Conservation (phyloP, 2,888 invertebrate species). For the Axea sp. region DNA sequence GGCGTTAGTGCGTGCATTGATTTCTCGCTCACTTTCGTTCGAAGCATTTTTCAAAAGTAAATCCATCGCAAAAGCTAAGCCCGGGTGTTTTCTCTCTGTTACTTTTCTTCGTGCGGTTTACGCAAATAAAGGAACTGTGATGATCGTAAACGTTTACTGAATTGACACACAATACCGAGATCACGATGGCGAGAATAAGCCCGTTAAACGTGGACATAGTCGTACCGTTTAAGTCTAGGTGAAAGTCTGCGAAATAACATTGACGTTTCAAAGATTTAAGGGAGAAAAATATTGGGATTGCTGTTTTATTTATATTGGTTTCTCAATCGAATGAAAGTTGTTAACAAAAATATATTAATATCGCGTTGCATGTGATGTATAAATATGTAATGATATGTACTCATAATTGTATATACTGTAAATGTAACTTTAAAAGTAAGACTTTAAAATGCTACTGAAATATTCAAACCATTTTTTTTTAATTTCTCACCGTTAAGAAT, state of each 20-base stretch:
- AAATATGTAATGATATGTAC: no score
- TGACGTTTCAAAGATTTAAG: constrained; percentile 13
- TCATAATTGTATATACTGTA: no score
- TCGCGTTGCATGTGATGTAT: no score
- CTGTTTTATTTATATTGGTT: no score
- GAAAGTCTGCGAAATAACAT: constrained; percentile 37
- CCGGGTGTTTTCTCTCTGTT: constrained; percentile 43
- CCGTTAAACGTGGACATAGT: constrained; percentile 72
- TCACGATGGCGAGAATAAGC: constrained; percentile 70
- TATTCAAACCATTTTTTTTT: no score
- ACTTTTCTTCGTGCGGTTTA: constrained; percentile 38
- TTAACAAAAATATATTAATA: no score
- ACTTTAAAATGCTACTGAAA: no score
- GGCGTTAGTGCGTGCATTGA: constrained; percentile 78
- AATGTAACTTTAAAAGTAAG: no score
- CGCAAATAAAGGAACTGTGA: constrained; percentile 57
- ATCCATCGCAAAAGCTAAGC: constrained; percentile 64
- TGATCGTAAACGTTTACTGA: constrained; percentile 71
- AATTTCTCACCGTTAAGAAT: no score
- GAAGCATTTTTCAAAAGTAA: constrained; percentile 71
- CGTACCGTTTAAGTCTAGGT: constrained; percentile 47
- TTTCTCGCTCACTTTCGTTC: constrained; percentile 78
- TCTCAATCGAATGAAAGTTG: no score
- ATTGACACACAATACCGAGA: constrained; percentile 69
- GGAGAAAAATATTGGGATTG: background rate